Evolutionary conservation across 2,113 vertebrate species (phyloP), one percentile per base, ranked within the genome.

Genomic region (Poeciliopsis turrubarensis): DNA sequence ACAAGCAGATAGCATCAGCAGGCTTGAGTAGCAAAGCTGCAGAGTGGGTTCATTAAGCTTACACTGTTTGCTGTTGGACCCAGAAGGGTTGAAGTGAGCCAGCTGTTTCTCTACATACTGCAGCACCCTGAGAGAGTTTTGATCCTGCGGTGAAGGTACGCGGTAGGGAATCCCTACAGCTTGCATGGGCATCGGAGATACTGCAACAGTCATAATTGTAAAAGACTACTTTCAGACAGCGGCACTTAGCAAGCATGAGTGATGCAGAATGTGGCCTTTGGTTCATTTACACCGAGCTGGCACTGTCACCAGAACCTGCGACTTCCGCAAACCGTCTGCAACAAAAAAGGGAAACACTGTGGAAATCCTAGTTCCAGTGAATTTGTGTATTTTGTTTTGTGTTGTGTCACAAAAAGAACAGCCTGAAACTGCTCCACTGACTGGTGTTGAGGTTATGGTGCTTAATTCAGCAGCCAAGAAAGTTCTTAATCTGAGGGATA

Each of bases 51-150:
- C 51, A 1, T 39, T 54, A 30, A 31, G 75, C 93, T 95, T 94
- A 95, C 94, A 89, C 80, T 93, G 84, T 73, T 73, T 90, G 79
- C 89, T 92, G 88, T 13, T 89, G 74, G 90, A 90, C 78, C 90
- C 90, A 67, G 93, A 81, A 1, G 94, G 94, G 86, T 93, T 92
- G 91, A 95, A 93, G 83, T 94, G 87, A 78, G 93, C 93, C 89
- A 95, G 88, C 60, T 95, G 92, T 64, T 90, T 92, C 88, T 95
- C 94, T 90, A 95, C 92, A 80, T 92, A 93, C 84, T 95, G 92
- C 11, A 95, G 92, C 78, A 95, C 89, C 78, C 92, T 94, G 88
- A 94, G 92, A 77, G 94, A 94, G 81, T 92, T 81, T 87, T 92
- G 92, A 82, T 94, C 93, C 80, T 91, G 91, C 27, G 86, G 72